Evolutionary conservation across 2,888 invertebrate species (phyloP), one percentile per base, ranked within the genome.

Genomic region (Luperina nickerlii): DNA sequence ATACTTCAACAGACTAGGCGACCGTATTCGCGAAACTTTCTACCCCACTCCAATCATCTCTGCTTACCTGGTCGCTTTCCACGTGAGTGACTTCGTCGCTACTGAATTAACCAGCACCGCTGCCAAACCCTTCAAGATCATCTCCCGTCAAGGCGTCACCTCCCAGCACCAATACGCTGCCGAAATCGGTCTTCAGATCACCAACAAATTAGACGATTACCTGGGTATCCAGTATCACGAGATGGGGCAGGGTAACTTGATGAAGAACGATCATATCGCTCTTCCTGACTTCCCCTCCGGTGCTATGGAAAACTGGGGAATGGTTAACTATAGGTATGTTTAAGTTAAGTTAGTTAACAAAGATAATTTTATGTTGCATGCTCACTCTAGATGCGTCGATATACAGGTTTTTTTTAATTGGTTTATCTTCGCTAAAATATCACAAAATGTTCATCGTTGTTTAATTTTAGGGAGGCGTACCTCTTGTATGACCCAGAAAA

Each of bases 291-390:
- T 98, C 93, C 97, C 98, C 18, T 98, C 98, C 86, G 98, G 98
- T 87, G 98, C 98, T 86, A 98, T 98, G 98, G 98, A 98, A 93
- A 98, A 98, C 93, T 98, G 98, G 98, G 98, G 98, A 81, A 97
- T 98, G 92, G 97, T 98, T 7, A 98, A 98, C 45, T 98, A 98
- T 96, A 97, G 97, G 98, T 97, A 93, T 9, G 73, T 74, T n/a
- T 38, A 3, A 51, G 7, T 15, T 0, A 20, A 24, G n/a, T 45
- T n/a, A n/a, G n/a, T n/a, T 57, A 9, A 45, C 7, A 13, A 48
- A 66, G 0, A 13, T n/a, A 13, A 42, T 7, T 27, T 60, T 54
- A 38, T 5, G 5, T 63, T 78, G 13, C 9, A 2, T 32, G 3
- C 3, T 54, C 24, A 57, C 27, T 65, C 18, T 54, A 20, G 15